phyloP scores from a whole-genome alignment of 1,140 invertebrate species.

The Paralvinella palmiformis region DNA sequence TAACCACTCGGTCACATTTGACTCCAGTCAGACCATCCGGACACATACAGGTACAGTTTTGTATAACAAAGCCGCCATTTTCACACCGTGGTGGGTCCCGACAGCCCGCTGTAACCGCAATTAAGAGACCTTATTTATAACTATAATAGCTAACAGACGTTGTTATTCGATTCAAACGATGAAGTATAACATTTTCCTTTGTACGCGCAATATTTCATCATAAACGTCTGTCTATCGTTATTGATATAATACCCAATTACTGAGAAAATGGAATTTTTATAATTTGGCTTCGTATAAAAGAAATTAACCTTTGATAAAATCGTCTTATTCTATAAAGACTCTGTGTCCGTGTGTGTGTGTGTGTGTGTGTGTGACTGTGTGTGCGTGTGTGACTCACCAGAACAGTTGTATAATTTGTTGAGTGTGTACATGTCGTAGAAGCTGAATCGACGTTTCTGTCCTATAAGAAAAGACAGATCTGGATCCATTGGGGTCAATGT shows the following conservation, averaged over 20 bases:
- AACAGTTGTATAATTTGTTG: constrained; percentile 11
- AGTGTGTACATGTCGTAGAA: constrained; percentile 14
- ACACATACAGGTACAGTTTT: constrained; percentile 9
- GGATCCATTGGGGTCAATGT: constrained; percentile 3
- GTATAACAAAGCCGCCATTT: constrained; percentile 6
- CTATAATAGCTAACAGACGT: background rate
- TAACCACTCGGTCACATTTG: background rate
- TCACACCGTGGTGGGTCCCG: constrained; percentile 1
- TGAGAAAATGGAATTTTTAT: too few relatives aligned
- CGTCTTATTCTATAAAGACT: too few relatives aligned
- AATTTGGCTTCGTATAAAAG: too few relatives aligned
- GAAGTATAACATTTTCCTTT: too few relatives aligned
- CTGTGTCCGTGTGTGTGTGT: too few relatives aligned
- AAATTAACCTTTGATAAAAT: too few relatives aligned
- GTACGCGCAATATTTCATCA: too few relatives aligned
- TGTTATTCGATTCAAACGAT: background rate
- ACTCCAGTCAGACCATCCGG: background rate
- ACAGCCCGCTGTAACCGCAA: background rate
- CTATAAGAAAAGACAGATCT: constrained; percentile 10
- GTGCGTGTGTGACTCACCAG: background rate
- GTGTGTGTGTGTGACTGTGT: background rate
- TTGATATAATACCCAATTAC: too few relatives aligned
- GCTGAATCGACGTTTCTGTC: constrained; percentile 6
- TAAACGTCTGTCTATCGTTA: too few relatives aligned
- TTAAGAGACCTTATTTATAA: background rate